Evolutionary conservation across 2,113 vertebrate genomes (phyloP).

Genomic region (Saguinus imperator): DNA sequence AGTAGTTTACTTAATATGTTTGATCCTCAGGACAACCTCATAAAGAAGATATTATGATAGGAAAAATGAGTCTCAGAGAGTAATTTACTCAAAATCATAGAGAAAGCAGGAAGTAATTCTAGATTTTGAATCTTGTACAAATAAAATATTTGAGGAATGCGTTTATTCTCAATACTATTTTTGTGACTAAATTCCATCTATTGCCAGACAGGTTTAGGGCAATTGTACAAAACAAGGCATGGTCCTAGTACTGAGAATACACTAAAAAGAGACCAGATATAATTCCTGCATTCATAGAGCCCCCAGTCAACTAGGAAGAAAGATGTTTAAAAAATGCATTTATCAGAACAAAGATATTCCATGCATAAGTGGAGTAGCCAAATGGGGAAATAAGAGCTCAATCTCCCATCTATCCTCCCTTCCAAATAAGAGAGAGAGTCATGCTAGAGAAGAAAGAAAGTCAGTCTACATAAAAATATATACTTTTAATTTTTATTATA

Average conservation of each 20-base stretch:
- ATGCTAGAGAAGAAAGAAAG: neutral
- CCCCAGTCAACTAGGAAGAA: neutral
- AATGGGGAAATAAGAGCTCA: neutral
- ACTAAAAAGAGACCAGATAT: neutral
- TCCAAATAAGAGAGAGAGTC: neutral
- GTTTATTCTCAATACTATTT: neutral
- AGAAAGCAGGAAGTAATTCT: constrained; percentile 20
- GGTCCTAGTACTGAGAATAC: neutral
- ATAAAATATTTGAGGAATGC: neutral
- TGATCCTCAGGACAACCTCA: neutral
- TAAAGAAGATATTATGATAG: neutral
- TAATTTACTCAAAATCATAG: neutral
- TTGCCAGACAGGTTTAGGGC: neutral
- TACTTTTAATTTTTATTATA: neutral
- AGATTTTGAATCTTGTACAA: neutral
- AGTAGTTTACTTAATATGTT: neutral
- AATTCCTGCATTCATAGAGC: neutral
- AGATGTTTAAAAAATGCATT: neutral
- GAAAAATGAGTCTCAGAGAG: neutral
- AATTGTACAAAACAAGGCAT: neutral
- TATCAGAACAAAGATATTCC: neutral
- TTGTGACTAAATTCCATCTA: neutral
- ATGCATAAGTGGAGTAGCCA: neutral
- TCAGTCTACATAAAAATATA: neutral
- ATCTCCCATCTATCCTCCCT: neutral